These are phyloP conservation scores for Mus spretus DNA, from an alignment of 2,797 vertebrate species.

Conservation along the genomic window DNA sequence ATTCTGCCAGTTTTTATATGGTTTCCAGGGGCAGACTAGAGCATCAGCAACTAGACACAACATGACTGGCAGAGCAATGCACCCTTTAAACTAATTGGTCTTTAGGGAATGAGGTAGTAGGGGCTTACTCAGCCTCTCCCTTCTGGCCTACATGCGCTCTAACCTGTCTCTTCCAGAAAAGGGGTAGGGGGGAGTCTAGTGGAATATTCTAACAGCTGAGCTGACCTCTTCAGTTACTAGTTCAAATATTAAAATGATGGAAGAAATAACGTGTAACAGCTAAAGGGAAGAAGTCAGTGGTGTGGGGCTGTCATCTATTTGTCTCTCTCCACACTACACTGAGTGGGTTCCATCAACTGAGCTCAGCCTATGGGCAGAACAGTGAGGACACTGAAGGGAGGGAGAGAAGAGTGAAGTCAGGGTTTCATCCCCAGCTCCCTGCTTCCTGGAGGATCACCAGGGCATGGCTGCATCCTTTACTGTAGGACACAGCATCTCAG, in stretches of 20 bases:
- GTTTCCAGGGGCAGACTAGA: too few relatives aligned
- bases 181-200: too few relatives aligned
- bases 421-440: background rate
- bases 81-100: too few relatives aligned
- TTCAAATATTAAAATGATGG: background rate
- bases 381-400: background rate
- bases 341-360: too few relatives aligned
- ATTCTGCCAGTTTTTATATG: too few relatives aligned
- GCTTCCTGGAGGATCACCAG: background rate
- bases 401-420: background rate
- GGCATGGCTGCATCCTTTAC: background rate
- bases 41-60: too few relatives aligned
- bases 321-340: background rate
- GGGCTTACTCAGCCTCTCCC: too few relatives aligned
- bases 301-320: background rate
- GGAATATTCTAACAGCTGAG: too few relatives aligned
- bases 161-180: too few relatives aligned
- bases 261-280: background rate
- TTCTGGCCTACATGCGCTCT: too few relatives aligned
- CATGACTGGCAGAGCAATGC: too few relatives aligned
- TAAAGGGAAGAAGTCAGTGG: background rate
- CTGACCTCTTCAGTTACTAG: background rate
- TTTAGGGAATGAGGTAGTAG: too few relatives aligned
- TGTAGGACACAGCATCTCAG: background rate
- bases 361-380: background rate